Conservation (phyloP, 1,140 invertebrate genomes). For the Helicoverpa armigera region DNA sequence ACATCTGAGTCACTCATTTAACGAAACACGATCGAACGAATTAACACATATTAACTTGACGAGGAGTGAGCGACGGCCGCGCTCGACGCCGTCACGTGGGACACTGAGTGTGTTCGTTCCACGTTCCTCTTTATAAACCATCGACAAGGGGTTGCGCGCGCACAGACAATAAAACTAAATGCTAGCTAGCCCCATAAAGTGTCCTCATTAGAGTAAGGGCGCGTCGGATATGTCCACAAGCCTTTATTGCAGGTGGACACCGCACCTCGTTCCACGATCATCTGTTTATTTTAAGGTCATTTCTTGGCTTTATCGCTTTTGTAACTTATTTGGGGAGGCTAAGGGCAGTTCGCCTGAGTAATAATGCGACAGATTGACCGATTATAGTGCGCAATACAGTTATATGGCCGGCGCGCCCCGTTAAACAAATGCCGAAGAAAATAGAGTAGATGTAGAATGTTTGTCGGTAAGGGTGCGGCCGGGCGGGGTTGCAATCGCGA, state of each 20-base stretch:
- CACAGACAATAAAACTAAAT: constrained; percentile 80
- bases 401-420: constrained; percentile 74
- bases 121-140: constrained; percentile 77
- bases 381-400: constrained; percentile 72
- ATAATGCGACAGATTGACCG: constrained; percentile 65
- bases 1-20: constrained; percentile 74
- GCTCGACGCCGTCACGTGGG: constrained; percentile 64
- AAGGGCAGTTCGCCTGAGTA: constrained; percentile 58
- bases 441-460: constrained; percentile 62
- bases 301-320: constrained; percentile 78
- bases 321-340: constrained; percentile 70
- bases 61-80: constrained; percentile 47
- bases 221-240: constrained; percentile 76
- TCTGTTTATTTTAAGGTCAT: constrained; percentile 85
- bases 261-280: constrained; percentile 77
- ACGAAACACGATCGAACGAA: constrained; percentile 62
- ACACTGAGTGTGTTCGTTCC: constrained; percentile 67
- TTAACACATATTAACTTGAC: constrained; percentile 61
- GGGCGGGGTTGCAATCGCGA: constrained; percentile 64
- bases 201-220: constrained; percentile 83
- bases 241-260: constrained; percentile 78
- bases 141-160: constrained; percentile 77
- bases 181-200: constrained; percentile 80
- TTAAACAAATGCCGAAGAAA: constrained; percentile 78
- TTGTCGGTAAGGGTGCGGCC: constrained; percentile 68